Percentiles rank a stretch among this genome's conserved stretches.
Conservation (phyloP, 2,888 invertebrate genomes). For the Rhaphigaster nebulosa region DNA sequence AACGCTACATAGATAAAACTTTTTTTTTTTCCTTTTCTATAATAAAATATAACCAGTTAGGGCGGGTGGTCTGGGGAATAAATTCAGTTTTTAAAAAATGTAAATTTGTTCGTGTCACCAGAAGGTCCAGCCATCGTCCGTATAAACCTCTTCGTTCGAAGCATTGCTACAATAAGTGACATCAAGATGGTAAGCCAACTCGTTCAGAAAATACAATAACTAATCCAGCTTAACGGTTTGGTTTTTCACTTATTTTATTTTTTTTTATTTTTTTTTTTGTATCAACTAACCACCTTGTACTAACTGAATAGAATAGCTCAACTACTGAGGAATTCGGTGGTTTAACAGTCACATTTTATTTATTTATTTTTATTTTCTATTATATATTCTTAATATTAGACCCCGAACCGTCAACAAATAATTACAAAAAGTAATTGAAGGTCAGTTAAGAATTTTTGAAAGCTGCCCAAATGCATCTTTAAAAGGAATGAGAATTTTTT, state of each 20-base stretch:
- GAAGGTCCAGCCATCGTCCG: constrained; percentile 97
- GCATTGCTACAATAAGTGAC: constrained; percentile 98
- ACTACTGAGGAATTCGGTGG: constrained; percentile 23
- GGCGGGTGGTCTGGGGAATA: constrained; percentile 4
- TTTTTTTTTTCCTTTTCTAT: not conserved
- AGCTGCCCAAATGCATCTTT: constrained; percentile 56
- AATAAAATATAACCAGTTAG: constrained; percentile 26
- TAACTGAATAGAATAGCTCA: constrained; percentile 50
- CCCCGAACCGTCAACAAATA: constrained; percentile 50
- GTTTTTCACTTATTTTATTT: constrained; percentile 18
- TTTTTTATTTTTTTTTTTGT: constrained; percentile 45
- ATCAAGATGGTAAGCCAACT: constrained; percentile 95
- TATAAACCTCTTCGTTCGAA: constrained; percentile 98
- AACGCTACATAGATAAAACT: not conserved
- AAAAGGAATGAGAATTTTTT: constrained; percentile 53
- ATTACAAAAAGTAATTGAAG: constrained; percentile 33
- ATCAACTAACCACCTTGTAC: constrained; percentile 46
- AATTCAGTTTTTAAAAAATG: constrained; percentile 1
- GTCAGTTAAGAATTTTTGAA: constrained; percentile 53
- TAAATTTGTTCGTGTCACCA: constrained; percentile 68
- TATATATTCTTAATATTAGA: not conserved
- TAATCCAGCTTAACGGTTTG: constrained; percentile 53
- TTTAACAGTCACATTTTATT: not conserved
- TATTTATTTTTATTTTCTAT: not conserved
- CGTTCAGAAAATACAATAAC: constrained; percentile 47